These are phyloP conservation scores for Archilochus colubris DNA, from an alignment of 2,113 vertebrate genomes.

Conservation along the genomic window DNA sequence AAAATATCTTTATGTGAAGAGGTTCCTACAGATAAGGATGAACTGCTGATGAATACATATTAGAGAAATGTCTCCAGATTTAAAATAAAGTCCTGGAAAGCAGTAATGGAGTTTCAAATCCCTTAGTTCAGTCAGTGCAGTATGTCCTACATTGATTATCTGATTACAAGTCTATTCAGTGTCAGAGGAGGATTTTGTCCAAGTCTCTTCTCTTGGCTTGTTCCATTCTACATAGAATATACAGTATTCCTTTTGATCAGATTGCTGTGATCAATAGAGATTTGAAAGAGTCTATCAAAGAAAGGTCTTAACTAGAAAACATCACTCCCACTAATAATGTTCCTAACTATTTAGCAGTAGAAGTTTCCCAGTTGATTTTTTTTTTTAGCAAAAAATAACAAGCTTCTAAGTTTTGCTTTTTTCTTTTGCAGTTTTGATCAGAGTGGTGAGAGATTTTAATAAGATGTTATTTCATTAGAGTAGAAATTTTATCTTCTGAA, in stretches of 20 bases:
- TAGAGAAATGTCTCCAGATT: background rate
- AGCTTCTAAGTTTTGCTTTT: background rate
- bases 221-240: background rate
- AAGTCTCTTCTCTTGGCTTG: background rate
- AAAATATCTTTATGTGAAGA: background rate
- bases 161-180: background rate
- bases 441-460: background rate
- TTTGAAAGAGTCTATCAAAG: background rate
- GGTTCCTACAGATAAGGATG: background rate
- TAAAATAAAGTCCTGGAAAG: background rate
- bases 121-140: background rate
- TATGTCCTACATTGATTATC: slow-evolving; percentile 15
- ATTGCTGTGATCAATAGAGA: background rate
- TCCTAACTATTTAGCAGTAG: background rate
- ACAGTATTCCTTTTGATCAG: background rate
- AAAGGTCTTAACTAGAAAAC: background rate
- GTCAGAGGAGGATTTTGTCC: background rate
- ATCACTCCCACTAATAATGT: background rate
- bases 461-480: background rate
- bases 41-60: background rate
- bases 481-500: background rate
- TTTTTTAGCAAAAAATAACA: background rate
- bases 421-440: background rate
- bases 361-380: background rate
- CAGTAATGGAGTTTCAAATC: background rate